Base-by-base conservation (phyloP, 2,113 vertebrate species). In the Macquaria australasica region DNA sequence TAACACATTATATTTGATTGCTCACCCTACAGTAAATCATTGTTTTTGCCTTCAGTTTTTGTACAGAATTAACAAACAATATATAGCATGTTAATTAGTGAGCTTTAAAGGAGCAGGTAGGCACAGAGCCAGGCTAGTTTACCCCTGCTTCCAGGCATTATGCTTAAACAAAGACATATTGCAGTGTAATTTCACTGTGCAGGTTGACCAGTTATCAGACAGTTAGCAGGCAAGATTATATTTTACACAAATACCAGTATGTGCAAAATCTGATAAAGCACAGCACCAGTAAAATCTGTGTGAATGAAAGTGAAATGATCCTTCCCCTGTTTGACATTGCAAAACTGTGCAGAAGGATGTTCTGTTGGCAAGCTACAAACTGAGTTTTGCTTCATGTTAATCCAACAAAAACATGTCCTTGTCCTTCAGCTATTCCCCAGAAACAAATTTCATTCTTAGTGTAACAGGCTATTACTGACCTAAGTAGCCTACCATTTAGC, bases 321-420 rank as follows among this genome's bases (percentile, higher is more conserved):
- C 41, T 37, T 31, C 25, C 23, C n/a, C 25, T 16, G 5, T 58
- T 48, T 58, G 28, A 25, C 25, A 11, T 64, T 43, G 12, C 11
- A 21, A 67, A 45, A 50, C 20, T 60, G 6, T 59, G 12, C 76
- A 53, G 20, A 39, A 53, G 9, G 50, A 55, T 55, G 62, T 41
- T 39, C 16, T 53, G 58, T 31, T 73, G 25, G 58, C 34, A 58
- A 34, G 25, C 11, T 20, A 34, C 11, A 51, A 48, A 48, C 28
- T 48, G 25, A 69, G 41, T 15, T 69, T 50, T 69, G 63, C 23
- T 62, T 76, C 43, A 48, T 63, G 63, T 39, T 60, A 59, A 75
- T 18, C 51, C 39, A 34, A 59, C 64, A 45, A 31, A 50, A 56
- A 73, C 71, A 68, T 68, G 72, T 59, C 31, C 23, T 67, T 45